phyloP scores from a whole-genome alignment of 35 echinoderm and acorn worm species.

The Strongylocentrotus purpuratus region DNA sequence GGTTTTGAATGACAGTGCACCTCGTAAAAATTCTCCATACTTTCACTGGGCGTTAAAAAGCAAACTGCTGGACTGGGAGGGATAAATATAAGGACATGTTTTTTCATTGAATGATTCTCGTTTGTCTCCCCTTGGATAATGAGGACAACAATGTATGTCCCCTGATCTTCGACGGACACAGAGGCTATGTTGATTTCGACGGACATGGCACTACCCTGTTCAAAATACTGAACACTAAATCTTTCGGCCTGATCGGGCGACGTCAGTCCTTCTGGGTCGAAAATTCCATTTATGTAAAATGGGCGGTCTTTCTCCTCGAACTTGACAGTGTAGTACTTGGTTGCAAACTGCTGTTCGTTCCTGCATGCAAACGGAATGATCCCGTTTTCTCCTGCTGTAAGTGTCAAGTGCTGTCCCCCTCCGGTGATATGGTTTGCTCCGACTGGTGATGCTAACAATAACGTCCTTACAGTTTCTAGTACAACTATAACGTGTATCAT shows the following conservation, averaged over 20 bases:
- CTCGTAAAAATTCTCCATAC: neutral
- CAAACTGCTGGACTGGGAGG: neutral
- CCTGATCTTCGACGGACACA: neutral
- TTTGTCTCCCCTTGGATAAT: neutral
- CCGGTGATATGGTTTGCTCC: neutral
- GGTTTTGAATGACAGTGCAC: neutral
- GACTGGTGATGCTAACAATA: no score
- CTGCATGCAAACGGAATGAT: neutral
- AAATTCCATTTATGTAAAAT: neutral
- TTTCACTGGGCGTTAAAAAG: neutral
- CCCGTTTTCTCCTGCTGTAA: neutral
- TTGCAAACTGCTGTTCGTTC: neutral
- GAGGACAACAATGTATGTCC: neutral
- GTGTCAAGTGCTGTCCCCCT: neutral
- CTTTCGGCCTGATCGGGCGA: neutral
- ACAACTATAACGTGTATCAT: no score
- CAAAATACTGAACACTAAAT: neutral
- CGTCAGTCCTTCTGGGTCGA: neutral
- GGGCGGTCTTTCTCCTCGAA: neutral
- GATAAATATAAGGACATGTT: neutral
- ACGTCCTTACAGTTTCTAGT: no score
- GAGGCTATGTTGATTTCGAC: neutral
- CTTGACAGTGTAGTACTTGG: neutral
- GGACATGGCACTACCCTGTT: neutral
- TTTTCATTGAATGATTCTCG: neutral